These are phyloP conservation scores for Luperina testacea DNA, from an alignment of 2,888 invertebrate genomes.

Conservation along the genomic window DNA sequence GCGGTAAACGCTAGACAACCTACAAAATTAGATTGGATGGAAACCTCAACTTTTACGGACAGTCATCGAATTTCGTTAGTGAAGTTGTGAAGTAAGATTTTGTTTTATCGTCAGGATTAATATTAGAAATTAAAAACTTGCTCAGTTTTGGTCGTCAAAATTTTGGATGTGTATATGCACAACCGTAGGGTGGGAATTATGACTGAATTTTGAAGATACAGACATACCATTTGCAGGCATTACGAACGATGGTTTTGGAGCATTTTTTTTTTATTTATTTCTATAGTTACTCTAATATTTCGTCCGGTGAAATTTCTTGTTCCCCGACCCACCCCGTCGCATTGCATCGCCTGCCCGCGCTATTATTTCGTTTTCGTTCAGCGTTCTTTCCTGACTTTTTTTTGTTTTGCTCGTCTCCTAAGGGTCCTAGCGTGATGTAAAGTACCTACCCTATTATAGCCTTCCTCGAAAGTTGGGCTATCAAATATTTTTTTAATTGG, in stretches of 20 bases:
- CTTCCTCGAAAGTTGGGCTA: no score
- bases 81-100: neutral
- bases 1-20: slow-evolving; percentile 32
- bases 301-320: neutral
- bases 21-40: slow-evolving; percentile 25
- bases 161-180: neutral
- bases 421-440: no score
- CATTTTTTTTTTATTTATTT: no score
- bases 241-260: neutral
- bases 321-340: neutral
- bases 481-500: neutral
- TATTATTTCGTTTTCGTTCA: neutral
- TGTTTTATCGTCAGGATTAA: slow-evolving; percentile 1
- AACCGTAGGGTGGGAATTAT: neutral
- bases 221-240: neutral
- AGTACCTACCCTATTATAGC: no score
- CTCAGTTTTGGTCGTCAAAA: neutral
- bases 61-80: slow-evolving; percentile 14
- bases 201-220: neutral
- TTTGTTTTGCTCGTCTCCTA: no score
- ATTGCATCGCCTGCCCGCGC: neutral
- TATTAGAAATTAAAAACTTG: neutral
- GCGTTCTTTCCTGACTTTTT: neutral
- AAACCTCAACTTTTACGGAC: slow-evolving; percentile 19
- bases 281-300: no score